Conservation (phyloP, 1,140 invertebrate genomes). For the Pseudomyrmex flavicornis region DNA sequence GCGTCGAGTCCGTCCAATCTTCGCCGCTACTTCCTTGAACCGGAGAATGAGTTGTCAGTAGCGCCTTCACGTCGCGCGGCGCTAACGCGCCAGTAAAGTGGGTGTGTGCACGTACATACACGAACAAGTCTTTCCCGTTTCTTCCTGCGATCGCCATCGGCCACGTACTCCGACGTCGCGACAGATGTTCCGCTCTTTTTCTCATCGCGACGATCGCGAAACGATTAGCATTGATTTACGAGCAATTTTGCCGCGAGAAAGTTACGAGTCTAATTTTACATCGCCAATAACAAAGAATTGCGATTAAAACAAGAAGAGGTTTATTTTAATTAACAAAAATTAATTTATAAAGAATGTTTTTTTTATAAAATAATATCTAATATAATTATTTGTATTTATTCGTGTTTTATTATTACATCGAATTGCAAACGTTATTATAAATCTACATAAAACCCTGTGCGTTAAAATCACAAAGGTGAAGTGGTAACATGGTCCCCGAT, state of each 20-base stretch:
- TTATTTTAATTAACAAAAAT: background rate
- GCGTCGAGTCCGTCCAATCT: slow-evolving; percentile 53
- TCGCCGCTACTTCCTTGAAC: slow-evolving; percentile 56
- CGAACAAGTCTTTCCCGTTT: slow-evolving; percentile 11
- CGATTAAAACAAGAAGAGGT: background rate
- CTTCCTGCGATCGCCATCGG: slow-evolving; percentile 40
- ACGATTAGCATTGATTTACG: slow-evolving; percentile 50
- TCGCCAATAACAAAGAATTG: background rate
- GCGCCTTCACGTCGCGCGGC: slow-evolving; percentile 56
- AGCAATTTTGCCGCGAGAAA: slow-evolving; percentile 18
- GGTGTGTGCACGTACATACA: slow-evolving; percentile 15
- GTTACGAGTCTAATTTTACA: background rate
- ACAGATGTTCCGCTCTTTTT: slow-evolving; percentile 47
- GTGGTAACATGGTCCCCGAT: background rate
- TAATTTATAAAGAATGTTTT: too few relatives aligned
- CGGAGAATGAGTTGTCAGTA: slow-evolving; percentile 63
- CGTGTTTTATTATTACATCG: background rate
- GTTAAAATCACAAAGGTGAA: background rate
- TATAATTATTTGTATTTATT: background rate
- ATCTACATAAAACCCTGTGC: slow-evolving; percentile 3
- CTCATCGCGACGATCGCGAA: slow-evolving; percentile 10
- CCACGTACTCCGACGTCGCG: slow-evolving; percentile 5
- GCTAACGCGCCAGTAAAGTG: slow-evolving; percentile 41
- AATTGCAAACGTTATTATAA: background rate
- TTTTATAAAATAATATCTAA: background rate